Base-by-base conservation (phyloP, 2,113 vertebrate species). In the Caranx ignobilis region DNA sequence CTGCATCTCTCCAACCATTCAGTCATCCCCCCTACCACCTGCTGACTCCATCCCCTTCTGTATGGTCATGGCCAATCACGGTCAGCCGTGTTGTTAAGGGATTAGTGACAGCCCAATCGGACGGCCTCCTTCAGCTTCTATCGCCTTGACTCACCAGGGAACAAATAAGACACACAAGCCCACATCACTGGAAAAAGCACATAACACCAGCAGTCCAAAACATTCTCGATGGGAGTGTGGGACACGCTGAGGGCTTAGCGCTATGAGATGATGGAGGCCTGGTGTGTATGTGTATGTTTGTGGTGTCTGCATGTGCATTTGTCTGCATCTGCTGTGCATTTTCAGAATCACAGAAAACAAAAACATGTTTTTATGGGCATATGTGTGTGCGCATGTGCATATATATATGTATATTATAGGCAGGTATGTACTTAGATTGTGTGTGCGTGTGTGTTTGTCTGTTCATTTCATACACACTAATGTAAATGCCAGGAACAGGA, bases 21-120 rank as follows among this genome's bases (percentile, higher is more conserved):
- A 92, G 72, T 90, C 87, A 89, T 88, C 72, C 69, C 66, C 71
- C 47, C 67, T 35, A 63, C 85, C 90, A 85, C 90, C 87, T 81
- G 86, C 90, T 66, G 88, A 67, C 69, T 87, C 75, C 83, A 82
- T 87, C 78, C 81, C 69, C 48, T 57, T 80, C 80, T 73, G 83
- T 71, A 84, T 67, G 75, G 84, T 76, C 77, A 52, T 39, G 70
- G 82, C 92, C 91, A 90, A 92, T 92, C 87, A 87, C 63, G 35
- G 77, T 75, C 72, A 84, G 86, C 79, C 37, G 10, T 91, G 89
- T 92, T 88, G 84, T 93, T 93, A 92, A 88, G 88, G 92, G 93
- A 93, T 93, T 93, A 94, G 87, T 79, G 83, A 87, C 77, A 85
- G 79, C 82, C 89, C 91, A 92, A 91, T 93, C 77, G 55, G 79